phyloP scores from a whole-genome alignment of 2,888 invertebrate genomes.

The Strigamia maritima region DNA sequence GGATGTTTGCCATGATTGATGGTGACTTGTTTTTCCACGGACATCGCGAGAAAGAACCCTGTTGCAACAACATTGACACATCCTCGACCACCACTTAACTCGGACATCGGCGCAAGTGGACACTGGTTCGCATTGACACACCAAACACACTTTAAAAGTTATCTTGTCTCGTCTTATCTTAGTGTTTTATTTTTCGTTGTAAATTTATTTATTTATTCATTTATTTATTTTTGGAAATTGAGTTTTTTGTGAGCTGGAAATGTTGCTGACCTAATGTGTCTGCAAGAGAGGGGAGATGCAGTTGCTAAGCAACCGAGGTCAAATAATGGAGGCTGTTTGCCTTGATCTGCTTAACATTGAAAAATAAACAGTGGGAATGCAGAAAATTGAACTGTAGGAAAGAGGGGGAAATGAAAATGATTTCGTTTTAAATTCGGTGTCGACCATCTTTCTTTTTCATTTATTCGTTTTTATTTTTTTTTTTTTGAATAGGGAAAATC shows the following conservation, averaged over 20 bases:
- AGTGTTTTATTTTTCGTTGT: background rate
- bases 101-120: background rate
- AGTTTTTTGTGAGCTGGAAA: background rate
- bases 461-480: background rate
- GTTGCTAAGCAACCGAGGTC: conserved; percentile 28
- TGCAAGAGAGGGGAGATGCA: background rate
- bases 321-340: conserved; percentile 30
- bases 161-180: background rate
- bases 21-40: conserved; percentile 28
- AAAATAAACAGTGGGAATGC: background rate
- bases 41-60: conserved; percentile 24
- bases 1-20: conserved; percentile 32
- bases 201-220: too few species aligned
- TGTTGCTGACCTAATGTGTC: background rate
- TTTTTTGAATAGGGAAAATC: background rate
- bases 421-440: background rate
- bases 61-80: conserved; percentile 27
- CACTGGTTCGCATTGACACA: background rate
- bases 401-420: background rate
- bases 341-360: conserved; percentile 32
- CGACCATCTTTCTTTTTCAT: background rate
- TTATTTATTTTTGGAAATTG: background rate
- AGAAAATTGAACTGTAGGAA: background rate
- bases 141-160: background rate
- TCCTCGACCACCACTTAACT: conserved; percentile 13